Evolutionary conservation across 92 coral and sea anemone species (phyloP).

Genomic region (Blastomussa wellsi): DNA sequence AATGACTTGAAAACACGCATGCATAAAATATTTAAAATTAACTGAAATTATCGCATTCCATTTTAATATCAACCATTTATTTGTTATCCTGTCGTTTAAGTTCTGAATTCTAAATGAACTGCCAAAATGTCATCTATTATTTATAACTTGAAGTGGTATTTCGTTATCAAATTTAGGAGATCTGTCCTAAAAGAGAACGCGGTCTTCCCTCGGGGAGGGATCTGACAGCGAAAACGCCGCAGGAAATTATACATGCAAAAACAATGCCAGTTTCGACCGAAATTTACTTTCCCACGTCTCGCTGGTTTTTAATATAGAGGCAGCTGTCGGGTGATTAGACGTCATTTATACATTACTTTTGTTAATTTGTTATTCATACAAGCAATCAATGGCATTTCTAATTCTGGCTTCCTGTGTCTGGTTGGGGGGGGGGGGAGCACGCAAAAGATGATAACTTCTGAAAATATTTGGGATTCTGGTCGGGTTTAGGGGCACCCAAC

Average conservation of each 20-base stretch:
- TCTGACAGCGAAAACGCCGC: background rate
- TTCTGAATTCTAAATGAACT: slow-evolving; percentile 7
- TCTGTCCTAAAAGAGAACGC: background rate
- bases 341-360: background rate
- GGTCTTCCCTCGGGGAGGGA: background rate
- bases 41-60: background rate
- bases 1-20: background rate
- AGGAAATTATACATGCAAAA: background rate
- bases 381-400: background rate
- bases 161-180: background rate
- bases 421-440: too few species aligned
- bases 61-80: background rate
- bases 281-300: too few species aligned
- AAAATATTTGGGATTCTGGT: background rate
- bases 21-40: background rate
- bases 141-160: background rate
- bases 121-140: background rate
- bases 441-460: background rate
- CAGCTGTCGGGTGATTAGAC: background rate
- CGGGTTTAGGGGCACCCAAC: too few species aligned
- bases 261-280: background rate
- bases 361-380: background rate
- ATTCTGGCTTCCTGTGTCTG: too few species aligned
- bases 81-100: background rate
- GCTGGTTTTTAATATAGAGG: background rate